Base-by-base conservation (phyloP, 2,888 invertebrate species). In the Ophioninae sp. region DNA sequence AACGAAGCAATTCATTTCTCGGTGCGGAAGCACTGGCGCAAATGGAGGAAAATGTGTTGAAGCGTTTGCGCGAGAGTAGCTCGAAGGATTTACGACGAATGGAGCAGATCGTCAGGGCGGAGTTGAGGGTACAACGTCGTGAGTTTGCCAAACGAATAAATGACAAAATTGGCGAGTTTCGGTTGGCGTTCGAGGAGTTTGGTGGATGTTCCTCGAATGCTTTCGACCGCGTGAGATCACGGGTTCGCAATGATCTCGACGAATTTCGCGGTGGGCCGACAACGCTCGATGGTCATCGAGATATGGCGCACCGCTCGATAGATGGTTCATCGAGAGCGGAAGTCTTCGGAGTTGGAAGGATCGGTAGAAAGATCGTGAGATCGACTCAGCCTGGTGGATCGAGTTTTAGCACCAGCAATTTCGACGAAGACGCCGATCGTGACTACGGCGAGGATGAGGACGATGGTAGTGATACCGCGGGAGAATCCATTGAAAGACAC, bases 161-260 rank as follows among this genome's bases (percentile, higher is more conserved):
- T 13, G 77, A 79, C 13, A 86, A 87, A 72, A 79, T 86, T 17
- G 73, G 65, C 50, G 84, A 86, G 30, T 65, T 88, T 7, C 85
- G 86, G 85, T 30, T 64, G 65, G 86, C 87, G 2, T 88, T 87
- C 30, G 87, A 87, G 59, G 83, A 87, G 41, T 86, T 87, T 10
- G 75, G 81, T 44, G 50, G 50, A 50, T 64, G n/a, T 23, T 56
- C 39, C 0, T 56, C 62, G 17, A 84, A 37, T 70, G 65, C 59
- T 23, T 62, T 62, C 67, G 81, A 81, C 62, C 67, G 77, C 44
- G 44, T 30, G 62, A 44, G 73, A 73, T 68, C 72, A 76, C 64
- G 21, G 64, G 44, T 37, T 56, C 68, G 61, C 39, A 77, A 61
- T n/a, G 69, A 77, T 23, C 68, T 30, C 8, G 62, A 62, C 8